Base-by-base conservation (phyloP, 2,888 invertebrate genomes). In the Ditula angustiorana region DNA sequence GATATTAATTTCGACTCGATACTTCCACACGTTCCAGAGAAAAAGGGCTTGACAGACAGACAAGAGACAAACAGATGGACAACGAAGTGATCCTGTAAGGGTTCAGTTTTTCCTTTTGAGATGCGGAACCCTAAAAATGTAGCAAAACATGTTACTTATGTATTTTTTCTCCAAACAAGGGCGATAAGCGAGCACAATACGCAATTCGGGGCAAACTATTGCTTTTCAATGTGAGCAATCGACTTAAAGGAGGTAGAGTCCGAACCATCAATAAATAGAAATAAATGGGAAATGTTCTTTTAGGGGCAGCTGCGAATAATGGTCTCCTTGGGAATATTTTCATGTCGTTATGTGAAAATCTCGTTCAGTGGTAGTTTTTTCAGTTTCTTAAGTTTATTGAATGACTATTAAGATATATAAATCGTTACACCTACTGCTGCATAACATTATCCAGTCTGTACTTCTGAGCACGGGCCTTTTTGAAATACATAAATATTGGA, bases 281-380 rank as follows among this genome's bases (percentile, higher is more conserved):
- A 62, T 56, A 62, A 62, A 62, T 56, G 49, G 56, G n/a, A 26
- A 26, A 28, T 47, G 47, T 49, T 49, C 35, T 21, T 61, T 62
- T 28, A 23, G 26, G 30, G 56, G 56, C 61, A 62, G 61, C 61
- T 56, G 61, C 55, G 55, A 49, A 21, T 62, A 62, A 62, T 56
- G 61, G 56, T 49, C 56, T 62, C 49, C 10, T 28, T 16, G 56
- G 37, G 56, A 49, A 28, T 11, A 49, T 49, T 55, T 56, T 56
- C 47, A n/a, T 56, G 35, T 49, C 49, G 47, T 41, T 37, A 56
- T 28, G 28, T 5, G 33, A 21, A 16, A 11, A 47, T 47, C 21
- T n/a, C 53, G 24, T 4, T 35, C 19, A 37, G 23, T 10, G 10
- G 35, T 30, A 16, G 23, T 28, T 41, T 24, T 5, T 11, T 37